These are phyloP conservation scores for Prunella fulvescens DNA, from an alignment of 2,113 vertebrate genomes.

Conservation along the genomic window DNA sequence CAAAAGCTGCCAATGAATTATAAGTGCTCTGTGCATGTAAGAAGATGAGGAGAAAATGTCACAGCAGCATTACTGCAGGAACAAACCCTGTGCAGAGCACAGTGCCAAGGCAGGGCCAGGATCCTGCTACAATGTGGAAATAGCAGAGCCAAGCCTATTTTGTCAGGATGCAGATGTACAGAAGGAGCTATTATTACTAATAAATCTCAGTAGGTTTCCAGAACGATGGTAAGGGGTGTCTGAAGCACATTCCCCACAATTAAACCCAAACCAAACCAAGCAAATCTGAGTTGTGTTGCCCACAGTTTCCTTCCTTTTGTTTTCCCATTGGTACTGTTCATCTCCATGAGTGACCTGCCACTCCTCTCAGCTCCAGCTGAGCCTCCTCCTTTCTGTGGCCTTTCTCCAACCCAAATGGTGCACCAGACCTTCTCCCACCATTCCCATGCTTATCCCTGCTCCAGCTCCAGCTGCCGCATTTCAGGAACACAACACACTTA, in stretches of 20 bases:
- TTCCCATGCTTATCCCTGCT: fast-evolving
- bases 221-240: neutral
- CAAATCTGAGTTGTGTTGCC: fast-evolving
- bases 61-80: neutral
- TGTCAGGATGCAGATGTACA: neutral
- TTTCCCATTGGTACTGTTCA: fast-evolving
- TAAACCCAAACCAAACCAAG: neutral
- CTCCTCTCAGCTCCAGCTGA: neutral
- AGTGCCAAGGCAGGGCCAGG: neutral
- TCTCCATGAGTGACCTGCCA: neutral
- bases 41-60: neutral
- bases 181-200: neutral
- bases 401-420: neutral
- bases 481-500: neutral
- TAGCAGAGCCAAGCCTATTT: neutral
- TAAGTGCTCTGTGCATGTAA: neutral
- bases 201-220: neutral
- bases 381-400: neutral
- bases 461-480: neutral
- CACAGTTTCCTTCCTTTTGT: neutral
- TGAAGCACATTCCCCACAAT: neutral
- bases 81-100: fast-evolving
- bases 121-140: neutral
- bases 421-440: neutral
- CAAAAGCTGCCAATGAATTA: neutral